Evolutionary conservation across 2,797 vertebrate genomes (phyloP).

Genomic region (Enteromius thamalakanensis): DNA sequence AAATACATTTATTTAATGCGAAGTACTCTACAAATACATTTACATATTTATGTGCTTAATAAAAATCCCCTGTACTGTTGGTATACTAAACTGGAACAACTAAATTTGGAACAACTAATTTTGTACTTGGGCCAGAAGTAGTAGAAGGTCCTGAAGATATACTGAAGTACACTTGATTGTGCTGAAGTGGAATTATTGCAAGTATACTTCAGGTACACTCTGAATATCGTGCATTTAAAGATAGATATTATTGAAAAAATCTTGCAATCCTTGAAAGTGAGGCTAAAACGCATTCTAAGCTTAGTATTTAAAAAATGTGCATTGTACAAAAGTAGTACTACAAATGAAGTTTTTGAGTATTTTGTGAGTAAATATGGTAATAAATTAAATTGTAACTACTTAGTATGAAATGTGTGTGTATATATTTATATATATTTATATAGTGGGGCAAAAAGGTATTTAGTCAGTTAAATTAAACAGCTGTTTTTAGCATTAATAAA

Average conservation of each 20-base stretch:
- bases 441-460: too few relatives aligned
- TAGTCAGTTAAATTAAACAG: too few relatives aligned
- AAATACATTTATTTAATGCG: neutral
- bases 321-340: neutral
- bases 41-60: neutral
- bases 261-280: neutral
- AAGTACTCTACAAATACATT: neutral
- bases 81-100: neutral
- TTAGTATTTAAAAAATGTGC: neutral
- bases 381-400: too few relatives aligned
- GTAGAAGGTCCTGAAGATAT: neutral
- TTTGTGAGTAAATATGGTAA: too few relatives aligned
- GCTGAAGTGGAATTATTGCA: too few relatives aligned
- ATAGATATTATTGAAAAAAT: neutral
- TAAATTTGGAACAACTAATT: neutral
- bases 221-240: neutral
- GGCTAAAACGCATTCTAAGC: neutral
- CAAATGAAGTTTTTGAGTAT: neutral
- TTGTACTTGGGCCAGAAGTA: too few relatives aligned
- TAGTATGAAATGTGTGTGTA: too few relatives aligned
- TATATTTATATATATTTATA: too few relatives aligned
- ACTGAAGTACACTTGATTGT: neutral
- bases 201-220: neutral
- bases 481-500: too few relatives aligned
- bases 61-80: neutral